These are phyloP conservation scores for Episyrphus balteatus DNA, from an alignment of 1,140 invertebrate species.

Conservation along the genomic window DNA sequence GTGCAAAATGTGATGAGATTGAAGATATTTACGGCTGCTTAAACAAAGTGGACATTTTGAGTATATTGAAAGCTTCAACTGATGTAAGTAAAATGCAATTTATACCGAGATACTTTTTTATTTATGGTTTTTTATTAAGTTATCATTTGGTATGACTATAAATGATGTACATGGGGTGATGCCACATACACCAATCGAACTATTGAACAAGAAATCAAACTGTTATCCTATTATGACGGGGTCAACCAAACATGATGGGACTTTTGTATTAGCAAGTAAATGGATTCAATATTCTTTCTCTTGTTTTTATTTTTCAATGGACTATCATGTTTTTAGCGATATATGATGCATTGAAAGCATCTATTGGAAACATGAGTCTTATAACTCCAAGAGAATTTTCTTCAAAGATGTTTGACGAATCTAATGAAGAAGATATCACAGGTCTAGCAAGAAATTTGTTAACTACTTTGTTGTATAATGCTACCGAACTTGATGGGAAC, in stretches of 20 bases:
- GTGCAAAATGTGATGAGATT: constrained; percentile 10
- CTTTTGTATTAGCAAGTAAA: constrained; percentile 26
- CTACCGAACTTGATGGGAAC: constrained; percentile 12
- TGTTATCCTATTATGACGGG: constrained; percentile 24
- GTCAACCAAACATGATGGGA: constrained; percentile 31
- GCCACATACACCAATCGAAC: constrained; percentile 13
- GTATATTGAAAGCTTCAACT: constrained; percentile 16
- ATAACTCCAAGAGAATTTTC: constrained; percentile 20
- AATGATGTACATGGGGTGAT: constrained; percentile 23
- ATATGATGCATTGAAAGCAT: constrained; percentile 15
- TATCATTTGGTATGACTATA: constrained; percentile 20
- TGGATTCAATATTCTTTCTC: not conserved
- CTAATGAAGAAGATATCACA: constrained; percentile 9
- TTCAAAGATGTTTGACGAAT: constrained; percentile 11
- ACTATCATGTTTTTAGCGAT: constrained; percentile 9
- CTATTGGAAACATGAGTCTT: constrained; percentile 12
- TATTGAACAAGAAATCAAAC: constrained; percentile 11
- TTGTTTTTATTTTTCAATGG: not conserved
- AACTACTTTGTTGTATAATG: constrained; percentile 16
- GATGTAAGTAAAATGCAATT: not conserved
- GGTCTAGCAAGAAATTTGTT: constrained; percentile 18
- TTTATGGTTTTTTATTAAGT: constrained; percentile 5
- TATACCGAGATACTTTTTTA: too few relatives aligned
- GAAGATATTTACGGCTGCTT: constrained; percentile 14
- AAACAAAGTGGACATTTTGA: constrained; percentile 9